A percentile compares a stretch with the other conserved stretches of the same genome.
Evolutionary conservation across 2,113 vertebrate species (phyloP).

Genomic region (Aegithalos caudatus): DNA sequence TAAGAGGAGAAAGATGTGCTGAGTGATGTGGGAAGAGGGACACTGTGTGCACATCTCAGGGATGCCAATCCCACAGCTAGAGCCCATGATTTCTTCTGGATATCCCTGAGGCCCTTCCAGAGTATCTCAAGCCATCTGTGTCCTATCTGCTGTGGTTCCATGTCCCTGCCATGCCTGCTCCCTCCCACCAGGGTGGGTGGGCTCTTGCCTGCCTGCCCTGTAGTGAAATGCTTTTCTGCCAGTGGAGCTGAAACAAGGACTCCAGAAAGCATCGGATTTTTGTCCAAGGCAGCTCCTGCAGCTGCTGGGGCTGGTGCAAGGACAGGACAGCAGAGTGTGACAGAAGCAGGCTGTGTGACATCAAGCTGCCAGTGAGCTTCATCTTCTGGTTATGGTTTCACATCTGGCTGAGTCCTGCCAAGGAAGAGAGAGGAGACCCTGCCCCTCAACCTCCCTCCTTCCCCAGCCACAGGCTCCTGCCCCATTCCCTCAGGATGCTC

Average conservation of each 20-base stretch:
- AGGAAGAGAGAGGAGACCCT: background rate
- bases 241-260: background rate
- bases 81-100: background rate
- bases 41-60: background rate
- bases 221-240: background rate
- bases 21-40: background rate
- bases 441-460: background rate
- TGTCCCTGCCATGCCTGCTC: background rate
- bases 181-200: background rate
- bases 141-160: background rate
- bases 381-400: background rate
- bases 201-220: background rate
- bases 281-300: background rate
- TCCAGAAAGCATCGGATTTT: background rate
- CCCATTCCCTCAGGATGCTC: background rate
- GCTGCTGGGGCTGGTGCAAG: background rate
- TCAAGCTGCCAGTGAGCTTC: background rate
- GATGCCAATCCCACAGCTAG: background rate
- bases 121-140: background rate
- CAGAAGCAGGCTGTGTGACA: background rate
- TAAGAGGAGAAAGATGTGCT: background rate
- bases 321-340: background rate
- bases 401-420: fast-evolving
- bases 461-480: fast-evolving
- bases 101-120: background rate